Conservation (phyloP, 2,888 invertebrate species). For the Nowickia ferox region DNA sequence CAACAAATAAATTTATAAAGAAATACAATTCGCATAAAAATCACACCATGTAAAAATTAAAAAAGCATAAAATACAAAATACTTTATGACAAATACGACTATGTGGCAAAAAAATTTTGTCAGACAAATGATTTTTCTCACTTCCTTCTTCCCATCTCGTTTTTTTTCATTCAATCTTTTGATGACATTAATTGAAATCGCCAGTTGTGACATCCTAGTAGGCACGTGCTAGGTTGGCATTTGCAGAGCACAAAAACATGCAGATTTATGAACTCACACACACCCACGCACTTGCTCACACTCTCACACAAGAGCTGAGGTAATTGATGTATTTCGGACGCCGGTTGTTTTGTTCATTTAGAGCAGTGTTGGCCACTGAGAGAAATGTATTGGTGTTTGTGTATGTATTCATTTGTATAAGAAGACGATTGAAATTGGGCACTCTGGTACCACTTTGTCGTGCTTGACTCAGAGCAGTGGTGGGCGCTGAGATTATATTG, state of each 20-base stretch:
- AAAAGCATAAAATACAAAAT: conserved; percentile 55
- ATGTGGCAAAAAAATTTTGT: conserved; percentile 10
- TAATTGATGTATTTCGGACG: no score
- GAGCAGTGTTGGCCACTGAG: no score
- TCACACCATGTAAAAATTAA: conserved; percentile 56
- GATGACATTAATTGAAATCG: conserved; percentile 21
- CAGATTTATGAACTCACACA: no score
- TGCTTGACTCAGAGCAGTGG: no score
- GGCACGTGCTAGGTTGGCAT: conserved; percentile 34
- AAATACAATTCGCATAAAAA: conserved; percentile 64
- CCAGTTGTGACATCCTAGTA: conserved; percentile 41
- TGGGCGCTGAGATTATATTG: no score
- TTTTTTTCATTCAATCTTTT: not conserved
- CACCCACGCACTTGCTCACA: not conserved
- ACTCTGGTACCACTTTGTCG: no score
- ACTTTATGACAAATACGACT: conserved; percentile 44
- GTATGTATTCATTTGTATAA: no score
- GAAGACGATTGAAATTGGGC: no score
- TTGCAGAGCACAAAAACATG: not conserved
- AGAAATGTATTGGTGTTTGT: no score
- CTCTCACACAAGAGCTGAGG: not conserved
- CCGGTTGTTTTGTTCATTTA: no score
- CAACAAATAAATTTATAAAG: conserved; percentile 34
- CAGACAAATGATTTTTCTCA: conserved; percentile 38
- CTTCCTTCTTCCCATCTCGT: not conserved